Base-by-base conservation (phyloP, 2,888 invertebrate genomes). In the Ectemnius cavifrons region DNA sequence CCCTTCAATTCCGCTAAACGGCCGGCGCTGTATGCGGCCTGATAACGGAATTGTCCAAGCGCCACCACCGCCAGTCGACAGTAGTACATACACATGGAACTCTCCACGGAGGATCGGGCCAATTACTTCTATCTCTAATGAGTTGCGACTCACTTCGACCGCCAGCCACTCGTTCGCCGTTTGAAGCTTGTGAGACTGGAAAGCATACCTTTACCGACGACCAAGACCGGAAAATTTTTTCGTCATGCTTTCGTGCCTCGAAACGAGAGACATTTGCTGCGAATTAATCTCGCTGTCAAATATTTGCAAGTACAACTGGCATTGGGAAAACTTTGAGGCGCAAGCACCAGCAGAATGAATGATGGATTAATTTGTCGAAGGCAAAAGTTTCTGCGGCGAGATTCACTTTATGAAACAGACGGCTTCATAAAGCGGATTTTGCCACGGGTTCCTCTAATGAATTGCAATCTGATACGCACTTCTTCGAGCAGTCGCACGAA, bases 81-180 rank as follows among this genome's bases (percentile, higher is more conserved):
- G 37, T 37, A 11, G 8, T 37, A 4, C 37, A 11, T 11, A 13
- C 13, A 52, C 16, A 4, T 62, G 71, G 58, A 52, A 63, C 62
- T n/a, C 11, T 23, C 37, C 37, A 37, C 37, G 52, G 60, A 56
- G 37, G 63, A 70, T 60, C 49, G 60, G 60, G 58, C 8, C 70
- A 78, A 81, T 79, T 68, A 71, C 72, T 57, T 67, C 23, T 49
- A 65, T 68, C 63, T 72, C 60, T 71, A 81, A 74, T 78, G 71
- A 80, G 73, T 63, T 59, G 60, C 52, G 66, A 67, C 66, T 67
- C 49, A 28, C 52, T 57, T 70, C 63, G 62, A 70, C 67, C 67
- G 37, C 37, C 28, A 37, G 69, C 49, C 67, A 67, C 57, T 37
- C 62, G 37, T 27, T 52, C 23, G 23, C n/a, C 27, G n/a, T 20